Evolutionary conservation across 1,140 invertebrate species (phyloP).

Genomic region (Drosophila arawakana): DNA sequence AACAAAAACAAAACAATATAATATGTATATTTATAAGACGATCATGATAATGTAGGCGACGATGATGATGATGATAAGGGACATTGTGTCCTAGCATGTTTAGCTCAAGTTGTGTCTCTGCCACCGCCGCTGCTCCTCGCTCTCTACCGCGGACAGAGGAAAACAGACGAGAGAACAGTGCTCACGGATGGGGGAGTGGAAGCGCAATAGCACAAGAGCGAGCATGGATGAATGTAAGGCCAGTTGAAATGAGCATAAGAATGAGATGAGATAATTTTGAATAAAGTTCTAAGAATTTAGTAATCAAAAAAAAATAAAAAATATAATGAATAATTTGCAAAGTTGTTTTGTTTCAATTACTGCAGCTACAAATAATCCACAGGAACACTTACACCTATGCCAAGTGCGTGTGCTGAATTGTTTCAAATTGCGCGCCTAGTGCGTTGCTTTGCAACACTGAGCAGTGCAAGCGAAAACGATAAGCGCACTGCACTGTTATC

Average conservation of each 20-base stretch:
- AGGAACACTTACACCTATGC: not conserved
- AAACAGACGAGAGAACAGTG: not conserved
- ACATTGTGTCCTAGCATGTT: constrained; percentile 37
- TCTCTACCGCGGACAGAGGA: not conserved
- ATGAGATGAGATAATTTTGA: constrained; percentile 73
- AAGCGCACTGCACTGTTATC: no score
- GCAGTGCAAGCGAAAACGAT: not conserved
- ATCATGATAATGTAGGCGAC: constrained; percentile 18
- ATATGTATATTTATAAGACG: constrained; percentile 56
- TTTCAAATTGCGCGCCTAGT: constrained; percentile 14
- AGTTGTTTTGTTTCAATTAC: constrained; percentile 14
- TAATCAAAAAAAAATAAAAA: constrained; percentile 80
- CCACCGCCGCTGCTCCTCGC: not conserved
- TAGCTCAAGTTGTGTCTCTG: constrained; percentile 32
- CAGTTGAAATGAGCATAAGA: constrained; percentile 49
- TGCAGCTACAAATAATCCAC: not conserved
- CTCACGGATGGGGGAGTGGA: not conserved
- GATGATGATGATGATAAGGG: constrained; percentile 21
- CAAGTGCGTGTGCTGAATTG: not conserved
- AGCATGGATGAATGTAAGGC: constrained; percentile 32
- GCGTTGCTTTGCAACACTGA: not conserved
- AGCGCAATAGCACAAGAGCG: not conserved
- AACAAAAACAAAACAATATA: constrained; percentile 55
- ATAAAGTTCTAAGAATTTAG: constrained; percentile 84
- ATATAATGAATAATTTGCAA: constrained; percentile 55